phyloP scores from a whole-genome alignment of 37 sponge, comb jelly and placozoan species.

The Amphimedon queenslandica region DNA sequence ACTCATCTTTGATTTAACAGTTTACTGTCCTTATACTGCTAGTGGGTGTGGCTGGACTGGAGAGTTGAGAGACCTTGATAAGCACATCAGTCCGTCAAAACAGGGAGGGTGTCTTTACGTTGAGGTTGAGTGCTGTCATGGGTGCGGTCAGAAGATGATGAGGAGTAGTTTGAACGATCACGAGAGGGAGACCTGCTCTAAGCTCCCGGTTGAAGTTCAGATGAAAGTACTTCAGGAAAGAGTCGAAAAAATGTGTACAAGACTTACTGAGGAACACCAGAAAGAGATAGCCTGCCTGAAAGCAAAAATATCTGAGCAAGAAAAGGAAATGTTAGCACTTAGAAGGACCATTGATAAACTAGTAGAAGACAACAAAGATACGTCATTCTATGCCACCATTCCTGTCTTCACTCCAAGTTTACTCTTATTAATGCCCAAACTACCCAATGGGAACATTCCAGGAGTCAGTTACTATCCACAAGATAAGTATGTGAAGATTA shows the following conservation, averaged over 20 bases:
- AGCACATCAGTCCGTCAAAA: neutral
- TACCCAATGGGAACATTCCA: neutral
- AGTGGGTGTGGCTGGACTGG: slow-evolving; percentile 1
- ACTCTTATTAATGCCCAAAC: neutral
- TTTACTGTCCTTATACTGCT: neutral
- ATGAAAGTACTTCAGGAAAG: neutral
- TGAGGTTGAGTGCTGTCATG: neutral
- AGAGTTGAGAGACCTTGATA: neutral
- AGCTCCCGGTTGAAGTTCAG: neutral
- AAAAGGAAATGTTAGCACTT: neutral
- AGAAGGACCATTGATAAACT: neutral
- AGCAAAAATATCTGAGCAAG: neutral
- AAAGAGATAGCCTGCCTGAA: neutral
- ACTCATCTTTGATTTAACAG: neutral
- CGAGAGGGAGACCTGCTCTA: neutral
- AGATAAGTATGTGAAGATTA: neutral
- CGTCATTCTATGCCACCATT: neutral
- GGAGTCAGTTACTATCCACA: neutral
- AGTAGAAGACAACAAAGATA: neutral
- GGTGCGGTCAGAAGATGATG: neutral
- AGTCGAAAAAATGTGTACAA: neutral
- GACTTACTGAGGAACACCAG: neutral
- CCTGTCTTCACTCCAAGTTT: neutral
- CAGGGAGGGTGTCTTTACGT: neutral
- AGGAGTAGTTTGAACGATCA: neutral